These are phyloP conservation scores for Xylota sylvarum DNA, from an alignment of 2,888 invertebrate species.

Conservation along the genomic window DNA sequence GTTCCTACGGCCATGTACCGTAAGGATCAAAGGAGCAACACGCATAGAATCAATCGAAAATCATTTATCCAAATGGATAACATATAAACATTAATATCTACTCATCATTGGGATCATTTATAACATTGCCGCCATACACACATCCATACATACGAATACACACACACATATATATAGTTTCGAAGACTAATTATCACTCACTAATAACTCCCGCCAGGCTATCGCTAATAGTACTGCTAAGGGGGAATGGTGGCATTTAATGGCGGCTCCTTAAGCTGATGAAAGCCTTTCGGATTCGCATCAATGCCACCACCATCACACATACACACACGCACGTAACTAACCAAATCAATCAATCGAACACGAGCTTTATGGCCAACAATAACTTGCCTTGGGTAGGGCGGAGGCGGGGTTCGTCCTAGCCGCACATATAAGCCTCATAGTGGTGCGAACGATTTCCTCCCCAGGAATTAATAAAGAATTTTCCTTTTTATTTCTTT, in stretches of 20 bases:
- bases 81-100: conserved; percentile 73
- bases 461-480: conserved; percentile 67
- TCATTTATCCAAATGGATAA: conserved; percentile 73
- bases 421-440: conserved; percentile 3
- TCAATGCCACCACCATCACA: conserved; percentile 25
- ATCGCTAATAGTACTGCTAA: not conserved
- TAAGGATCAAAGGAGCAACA: conserved; percentile 53
- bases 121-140: conserved; percentile 31
- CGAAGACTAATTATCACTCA: conserved; percentile 64
- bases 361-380: conserved; percentile 62
- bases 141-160: not conserved
- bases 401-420: conserved; percentile 4
- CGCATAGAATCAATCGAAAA: conserved; percentile 70
- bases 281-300: conserved; percentile 61
- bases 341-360: conserved; percentile 70
- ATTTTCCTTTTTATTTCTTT: conserved; percentile 65
- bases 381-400: conserved; percentile 41
- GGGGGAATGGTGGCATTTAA: conserved; percentile 45
- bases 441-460: conserved; percentile 16
- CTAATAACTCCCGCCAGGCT: conserved; percentile 46
- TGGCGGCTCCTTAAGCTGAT: conserved; percentile 64
- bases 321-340: not conserved
- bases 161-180: conserved; percentile 7
- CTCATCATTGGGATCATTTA: conserved; percentile 63
- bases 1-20: not conserved